Evolutionary conservation across 2,888 invertebrate genomes (phyloP).

Genomic region (Temnothorax ravouxi): DNA sequence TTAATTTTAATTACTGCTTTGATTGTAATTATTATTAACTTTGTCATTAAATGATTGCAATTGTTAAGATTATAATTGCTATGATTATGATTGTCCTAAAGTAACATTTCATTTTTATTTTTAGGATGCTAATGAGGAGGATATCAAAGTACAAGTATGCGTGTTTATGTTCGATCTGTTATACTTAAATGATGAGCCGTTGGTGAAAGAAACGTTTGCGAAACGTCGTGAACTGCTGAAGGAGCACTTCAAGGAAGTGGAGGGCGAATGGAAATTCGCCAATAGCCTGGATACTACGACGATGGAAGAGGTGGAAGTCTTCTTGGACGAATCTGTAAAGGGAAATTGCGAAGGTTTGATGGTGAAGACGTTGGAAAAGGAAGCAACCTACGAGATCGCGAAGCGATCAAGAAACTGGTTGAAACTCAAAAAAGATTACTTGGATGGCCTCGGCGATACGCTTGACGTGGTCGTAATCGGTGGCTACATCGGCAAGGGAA

Average conservation of each 20-base stretch:
- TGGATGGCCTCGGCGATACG: conserved; percentile 95
- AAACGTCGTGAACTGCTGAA: conserved; percentile 91
- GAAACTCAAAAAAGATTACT: conserved; percentile 98
- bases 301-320: conserved; percentile 97
- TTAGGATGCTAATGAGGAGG: conserved; percentile 91
- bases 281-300: conserved; percentile 93
- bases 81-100: background rate
- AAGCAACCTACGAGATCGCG: conserved; percentile 98
- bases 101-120: conserved; percentile 59
- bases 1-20: background rate
- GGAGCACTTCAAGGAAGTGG: conserved; percentile 90
- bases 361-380: conserved; percentile 97
- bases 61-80: background rate
- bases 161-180: conserved; percentile 98
- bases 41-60: background rate
- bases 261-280: conserved; percentile 96
- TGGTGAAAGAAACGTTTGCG: conserved; percentile 93
- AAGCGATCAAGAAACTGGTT: conserved; percentile 97
- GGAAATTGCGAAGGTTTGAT: conserved; percentile 99
- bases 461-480: conserved; percentile 98
- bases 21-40: background rate
- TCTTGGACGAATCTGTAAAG: conserved; percentile 97
- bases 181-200: conserved; percentile 94
- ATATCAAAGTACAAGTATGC: conserved; percentile 96
- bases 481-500: conserved; percentile 97